Evolutionary conservation across 2,113 vertebrate species (phyloP), one percentile per base, ranked within the genome.

Genomic region (Aphyosemion australe): DNA sequence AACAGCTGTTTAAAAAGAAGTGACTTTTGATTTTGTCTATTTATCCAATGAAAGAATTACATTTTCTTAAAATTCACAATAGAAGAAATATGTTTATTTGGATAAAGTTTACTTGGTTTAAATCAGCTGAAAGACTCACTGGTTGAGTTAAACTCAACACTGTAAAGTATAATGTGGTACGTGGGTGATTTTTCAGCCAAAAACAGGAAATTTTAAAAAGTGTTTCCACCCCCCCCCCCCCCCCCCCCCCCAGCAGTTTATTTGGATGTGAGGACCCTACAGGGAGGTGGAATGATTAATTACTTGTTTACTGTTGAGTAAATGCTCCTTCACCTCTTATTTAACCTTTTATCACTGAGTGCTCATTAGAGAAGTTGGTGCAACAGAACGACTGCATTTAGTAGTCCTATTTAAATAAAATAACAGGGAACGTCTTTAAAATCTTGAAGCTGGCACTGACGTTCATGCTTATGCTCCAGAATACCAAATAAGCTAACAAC

Each of bases 281-380:
- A 50, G 54, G 63, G 39, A 70, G 49, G 67, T 53, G 59, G 61
- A 48, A 59, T 84, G 83, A 88, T 77, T 78, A 79, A 87, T 88
- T 70, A 65, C 53, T 79, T 84, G 76, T 88, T 87, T 88, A 79
- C 71, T 26, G 41, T 48, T 61, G 71, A 75, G 42, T 74, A 72
- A 87, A 80, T 69, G 62, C 72, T 78, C 53, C 58, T 57, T 78
- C 59, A 59, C 70, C 60, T 78, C 65, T 72, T 63, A 64, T 81
- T 84, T 81, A 81, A 86, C 79, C 74, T 84, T 81, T 70, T 66
- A 48, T 69, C 0, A 16, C 74, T 41, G 52, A 63, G 57, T 59
- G 64, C 67, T 78, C 64, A 71, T 76, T 83, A 78, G 62, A 60
- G 34, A 39, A 65, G 73, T 37, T 67, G 65, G 60, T 37, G 62